Conservation (phyloP, 2,797 vertebrate species). For the Pangasius mekongensis region DNA sequence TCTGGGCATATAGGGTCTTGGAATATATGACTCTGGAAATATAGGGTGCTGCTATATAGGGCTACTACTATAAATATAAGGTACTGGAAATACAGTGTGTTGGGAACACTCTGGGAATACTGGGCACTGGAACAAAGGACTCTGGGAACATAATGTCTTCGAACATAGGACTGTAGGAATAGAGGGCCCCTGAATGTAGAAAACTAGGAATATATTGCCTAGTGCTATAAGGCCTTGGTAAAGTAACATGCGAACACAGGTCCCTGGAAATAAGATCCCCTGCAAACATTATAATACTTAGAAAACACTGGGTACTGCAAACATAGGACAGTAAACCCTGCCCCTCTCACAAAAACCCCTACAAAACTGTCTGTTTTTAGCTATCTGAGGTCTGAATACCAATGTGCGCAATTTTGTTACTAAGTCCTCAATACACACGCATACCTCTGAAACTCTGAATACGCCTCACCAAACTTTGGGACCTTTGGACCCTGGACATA, state of each 20-base stretch:
- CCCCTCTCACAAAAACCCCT: not conserved
- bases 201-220: not conserved
- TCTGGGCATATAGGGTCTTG: not conserved
- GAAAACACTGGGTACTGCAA: not conserved
- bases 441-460: not conserved
- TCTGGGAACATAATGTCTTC: not conserved
- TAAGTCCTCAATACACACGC: not conserved
- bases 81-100: not conserved
- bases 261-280: not conserved
- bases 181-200: not conserved
- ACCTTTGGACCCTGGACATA: not conserved
- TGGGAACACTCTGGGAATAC: not conserved
- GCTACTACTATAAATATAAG: not conserved
- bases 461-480: not conserved
- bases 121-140: not conserved
- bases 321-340: not conserved
- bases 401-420: not conserved
- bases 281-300: not conserved
- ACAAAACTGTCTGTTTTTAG: not conserved
- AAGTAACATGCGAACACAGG: not conserved
- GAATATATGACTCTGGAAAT: not conserved
- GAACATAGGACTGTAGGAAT: not conserved
- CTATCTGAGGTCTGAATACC: not conserved
- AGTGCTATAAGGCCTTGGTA: not conserved
- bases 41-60: not conserved